Conservation (phyloP, 2,888 invertebrate genomes). For the Lacanobia wlatinum region DNA sequence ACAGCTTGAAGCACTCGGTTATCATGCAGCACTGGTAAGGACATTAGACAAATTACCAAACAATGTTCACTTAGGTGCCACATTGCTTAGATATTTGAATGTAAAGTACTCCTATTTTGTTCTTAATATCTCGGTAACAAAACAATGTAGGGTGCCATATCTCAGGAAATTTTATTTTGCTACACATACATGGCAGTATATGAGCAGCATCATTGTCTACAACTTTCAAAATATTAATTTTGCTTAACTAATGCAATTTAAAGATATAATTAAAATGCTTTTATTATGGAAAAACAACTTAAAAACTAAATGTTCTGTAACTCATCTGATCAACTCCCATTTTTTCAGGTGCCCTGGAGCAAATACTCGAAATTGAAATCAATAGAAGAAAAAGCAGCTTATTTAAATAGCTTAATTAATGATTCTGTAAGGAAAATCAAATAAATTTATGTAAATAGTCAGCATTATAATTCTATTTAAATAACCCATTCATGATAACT, state of each 20-base stretch:
- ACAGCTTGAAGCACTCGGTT: conserved; percentile 92
- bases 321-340: conserved; percentile 23
- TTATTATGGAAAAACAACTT: no score
- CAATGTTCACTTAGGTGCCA: neutral
- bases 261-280: neutral
- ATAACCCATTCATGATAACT: neutral
- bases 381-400: conserved; percentile 76
- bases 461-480: conserved; percentile 16
- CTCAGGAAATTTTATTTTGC: neutral
- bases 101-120: neutral
- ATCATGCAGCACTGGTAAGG: conserved; percentile 90
- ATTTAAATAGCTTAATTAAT: conserved; percentile 77
- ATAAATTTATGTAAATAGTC: conserved; percentile 45
- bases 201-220: neutral
- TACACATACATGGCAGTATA: neutral
- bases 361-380: conserved; percentile 81
- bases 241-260: neutral
- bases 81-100: neutral
- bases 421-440: conserved; percentile 67
- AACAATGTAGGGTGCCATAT: neutral
- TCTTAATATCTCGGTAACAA: neutral
- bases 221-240: neutral
- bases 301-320: neutral
- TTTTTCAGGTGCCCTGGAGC: conserved; percentile 89
- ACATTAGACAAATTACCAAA: neutral